Evolutionary conservation across 2,797 vertebrate genomes (phyloP).

Genomic region (Eidolon dupreanum): DNA sequence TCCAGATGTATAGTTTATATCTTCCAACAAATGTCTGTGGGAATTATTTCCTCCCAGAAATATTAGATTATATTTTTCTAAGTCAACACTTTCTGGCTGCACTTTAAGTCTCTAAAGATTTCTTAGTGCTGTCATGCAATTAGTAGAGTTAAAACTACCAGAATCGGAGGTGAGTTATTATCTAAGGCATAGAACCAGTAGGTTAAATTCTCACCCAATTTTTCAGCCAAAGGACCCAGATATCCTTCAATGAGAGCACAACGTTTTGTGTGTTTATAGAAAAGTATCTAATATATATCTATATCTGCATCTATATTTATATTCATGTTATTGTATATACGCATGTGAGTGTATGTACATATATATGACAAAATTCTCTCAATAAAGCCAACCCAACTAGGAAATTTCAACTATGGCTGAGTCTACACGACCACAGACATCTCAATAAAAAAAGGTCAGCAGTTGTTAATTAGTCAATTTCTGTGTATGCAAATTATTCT

Average conservation of each 20-base stretch:
- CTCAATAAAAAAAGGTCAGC: not conserved
- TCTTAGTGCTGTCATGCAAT: not conserved
- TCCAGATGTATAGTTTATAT: slow-evolving; percentile 51
- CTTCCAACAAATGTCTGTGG: slow-evolving; percentile 55
- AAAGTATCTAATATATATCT: not conserved
- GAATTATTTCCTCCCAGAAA: slow-evolving; percentile 45
- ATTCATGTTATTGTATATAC: not conserved
- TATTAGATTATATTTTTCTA: slow-evolving; percentile 54
- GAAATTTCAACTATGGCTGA: not conserved
- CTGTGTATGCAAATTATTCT: not conserved
- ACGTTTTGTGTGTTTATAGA: not conserved
- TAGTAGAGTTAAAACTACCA: not conserved
- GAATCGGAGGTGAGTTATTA: not conserved
- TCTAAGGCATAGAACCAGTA: not conserved
- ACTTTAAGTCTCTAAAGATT: slow-evolving; percentile 10
- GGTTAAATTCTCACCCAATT: not conserved
- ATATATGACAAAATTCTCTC: not conserved
- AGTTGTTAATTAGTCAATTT: not conserved
- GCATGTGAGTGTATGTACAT: not conserved
- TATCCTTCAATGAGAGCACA: not conserved
- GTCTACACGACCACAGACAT: not conserved
- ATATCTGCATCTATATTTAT: not conserved
- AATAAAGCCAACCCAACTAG: not conserved
- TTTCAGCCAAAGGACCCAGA: not conserved
- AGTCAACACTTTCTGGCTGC: slow-evolving; percentile 48